phyloP scores from a whole-genome alignment of 2,113 vertebrate species.

The Candoia aspera region DNA sequence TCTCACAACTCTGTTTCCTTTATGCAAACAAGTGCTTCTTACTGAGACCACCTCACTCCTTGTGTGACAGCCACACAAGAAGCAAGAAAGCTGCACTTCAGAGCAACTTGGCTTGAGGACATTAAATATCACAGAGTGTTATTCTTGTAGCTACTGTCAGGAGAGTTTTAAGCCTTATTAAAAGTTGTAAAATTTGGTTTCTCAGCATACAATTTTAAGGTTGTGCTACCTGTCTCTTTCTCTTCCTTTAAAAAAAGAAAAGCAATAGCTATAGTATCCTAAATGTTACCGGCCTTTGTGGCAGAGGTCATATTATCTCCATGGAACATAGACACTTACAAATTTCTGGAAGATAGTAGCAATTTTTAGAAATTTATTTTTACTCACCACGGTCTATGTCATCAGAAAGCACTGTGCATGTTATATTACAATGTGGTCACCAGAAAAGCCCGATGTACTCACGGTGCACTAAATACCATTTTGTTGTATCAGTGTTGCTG shows the following conservation, averaged over 20 bases:
- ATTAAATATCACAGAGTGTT: not conserved
- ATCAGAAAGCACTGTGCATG: not conserved
- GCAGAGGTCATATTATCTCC: not conserved
- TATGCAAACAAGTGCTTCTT: not conserved
- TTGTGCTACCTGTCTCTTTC: not conserved
- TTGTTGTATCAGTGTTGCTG: conserved; percentile 22
- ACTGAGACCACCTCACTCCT: not conserved
- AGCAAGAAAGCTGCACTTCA: not conserved
- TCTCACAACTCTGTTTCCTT: not conserved
- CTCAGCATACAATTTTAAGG: not conserved
- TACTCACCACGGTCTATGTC: not conserved
- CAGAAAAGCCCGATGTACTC: not conserved
- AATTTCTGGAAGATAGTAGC: not conserved
- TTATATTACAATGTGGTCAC: not conserved
- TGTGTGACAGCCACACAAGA: not conserved
- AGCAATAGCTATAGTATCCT: not conserved
- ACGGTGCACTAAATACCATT: not conserved
- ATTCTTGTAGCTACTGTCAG: not conserved
- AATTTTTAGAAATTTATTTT: not conserved
- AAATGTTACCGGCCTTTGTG: not conserved
- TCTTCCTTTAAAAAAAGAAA: not conserved
- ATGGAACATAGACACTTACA: not conserved
- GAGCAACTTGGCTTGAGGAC: not conserved
- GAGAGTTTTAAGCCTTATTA: not conserved
- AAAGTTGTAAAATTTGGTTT: not conserved